Evolutionary conservation across 2,797 vertebrate species (phyloP).

Genomic region (Aselliscus stoliczkanus): DNA sequence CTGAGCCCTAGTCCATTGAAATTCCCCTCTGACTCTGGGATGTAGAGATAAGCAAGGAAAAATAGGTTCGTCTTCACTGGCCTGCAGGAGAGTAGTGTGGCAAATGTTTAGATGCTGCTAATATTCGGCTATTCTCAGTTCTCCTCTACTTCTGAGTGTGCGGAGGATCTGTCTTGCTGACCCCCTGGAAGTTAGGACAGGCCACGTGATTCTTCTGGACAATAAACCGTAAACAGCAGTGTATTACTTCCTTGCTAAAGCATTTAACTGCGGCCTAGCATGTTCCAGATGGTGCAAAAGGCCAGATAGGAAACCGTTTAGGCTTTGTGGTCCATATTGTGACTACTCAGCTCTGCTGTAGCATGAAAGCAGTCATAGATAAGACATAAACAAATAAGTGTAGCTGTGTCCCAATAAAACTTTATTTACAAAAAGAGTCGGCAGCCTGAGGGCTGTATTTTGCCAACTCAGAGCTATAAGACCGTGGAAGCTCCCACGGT

Average conservation of each 20-base stretch:
- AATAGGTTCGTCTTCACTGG: neutral
- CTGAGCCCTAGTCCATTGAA: neutral
- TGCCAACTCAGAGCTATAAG: neutral
- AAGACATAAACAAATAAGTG: neutral
- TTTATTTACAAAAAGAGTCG: conserved; percentile 18
- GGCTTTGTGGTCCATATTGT: neutral
- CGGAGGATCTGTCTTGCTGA: neutral
- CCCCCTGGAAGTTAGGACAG: neutral
- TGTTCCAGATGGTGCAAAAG: neutral
- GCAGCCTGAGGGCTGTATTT: neutral
- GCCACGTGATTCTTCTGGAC: neutral
- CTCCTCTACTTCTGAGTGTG: neutral
- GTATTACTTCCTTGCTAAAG: neutral
- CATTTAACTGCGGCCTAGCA: neutral
- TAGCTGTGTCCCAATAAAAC: neutral
- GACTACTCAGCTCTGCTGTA: neutral
- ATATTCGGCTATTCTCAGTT: neutral
- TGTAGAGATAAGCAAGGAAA: neutral
- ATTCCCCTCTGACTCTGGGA: neutral
- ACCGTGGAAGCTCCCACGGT: neutral
- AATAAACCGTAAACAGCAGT: neutral
- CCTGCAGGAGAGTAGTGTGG: neutral
- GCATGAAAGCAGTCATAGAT: fast-evolving
- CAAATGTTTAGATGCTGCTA: fast-evolving
- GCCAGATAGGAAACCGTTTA: neutral